A percentile compares a stretch with the other conserved stretches of the same genome.
phyloP scores from a whole-genome alignment of 2,888 invertebrate species.

The Congeria kusceri region DNA sequence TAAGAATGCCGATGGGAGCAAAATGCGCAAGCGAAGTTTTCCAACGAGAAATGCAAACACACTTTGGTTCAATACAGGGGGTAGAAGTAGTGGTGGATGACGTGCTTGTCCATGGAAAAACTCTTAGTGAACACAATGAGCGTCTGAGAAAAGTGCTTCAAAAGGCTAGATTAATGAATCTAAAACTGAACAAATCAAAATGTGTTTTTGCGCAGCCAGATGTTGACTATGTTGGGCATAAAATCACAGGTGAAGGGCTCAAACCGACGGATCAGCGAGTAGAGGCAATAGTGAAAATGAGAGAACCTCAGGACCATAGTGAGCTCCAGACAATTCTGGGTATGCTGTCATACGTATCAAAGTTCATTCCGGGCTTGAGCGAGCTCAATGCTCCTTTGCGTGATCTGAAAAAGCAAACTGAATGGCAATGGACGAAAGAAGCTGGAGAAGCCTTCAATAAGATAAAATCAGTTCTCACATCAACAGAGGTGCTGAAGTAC shows the following conservation, averaged over 20 bases:
- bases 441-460: conserved; percentile 49
- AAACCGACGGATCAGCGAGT: conserved; percentile 41
- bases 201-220: conserved; percentile 30
- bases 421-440: conserved; percentile 16
- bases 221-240: conserved; percentile 51
- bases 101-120: conserved; percentile 5
- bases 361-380: conserved; percentile 27
- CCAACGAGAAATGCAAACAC: conserved; percentile 40
- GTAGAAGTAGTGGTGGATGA: conserved; percentile 29
- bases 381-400: conserved; percentile 31
- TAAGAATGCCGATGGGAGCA: conserved; percentile 46
- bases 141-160: conserved; percentile 18
- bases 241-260: conserved; percentile 30
- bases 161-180: conserved; percentile 22
- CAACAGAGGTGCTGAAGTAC: conserved; percentile 57
- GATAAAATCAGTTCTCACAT: conserved; percentile 44
- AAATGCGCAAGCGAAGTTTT: conserved; percentile 43
- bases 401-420: conserved; percentile 29
- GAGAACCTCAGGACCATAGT: conserved; percentile 22
- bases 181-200: conserved; percentile 50
- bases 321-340: conserved; percentile 40
- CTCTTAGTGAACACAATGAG: neutral
- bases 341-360: conserved; percentile 37
- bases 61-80: conserved; percentile 42
- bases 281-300: conserved; percentile 26